Evolutionary conservation across 2,888 invertebrate genomes (phyloP).

Genomic region (Fabriciana adippe): DNA sequence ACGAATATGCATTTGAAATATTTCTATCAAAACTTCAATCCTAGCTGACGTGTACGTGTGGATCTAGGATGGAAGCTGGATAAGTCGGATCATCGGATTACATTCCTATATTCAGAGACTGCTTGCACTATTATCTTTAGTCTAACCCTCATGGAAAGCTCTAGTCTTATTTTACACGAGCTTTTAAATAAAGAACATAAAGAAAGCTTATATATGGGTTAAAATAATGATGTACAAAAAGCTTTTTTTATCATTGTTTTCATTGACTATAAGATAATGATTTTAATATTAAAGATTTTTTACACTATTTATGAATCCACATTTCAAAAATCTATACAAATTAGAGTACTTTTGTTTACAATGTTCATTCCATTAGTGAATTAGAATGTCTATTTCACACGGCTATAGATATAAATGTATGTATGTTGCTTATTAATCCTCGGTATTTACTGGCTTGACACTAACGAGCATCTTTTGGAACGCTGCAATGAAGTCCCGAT

Average conservation of each 20-base stretch:
- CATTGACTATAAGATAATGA: background rate
- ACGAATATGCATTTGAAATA: conserved; percentile 13
- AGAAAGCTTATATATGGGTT: conserved; percentile 10
- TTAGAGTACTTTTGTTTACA: too few relatives aligned
- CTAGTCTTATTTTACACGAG: conserved; percentile 26
- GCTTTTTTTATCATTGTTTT: background rate
- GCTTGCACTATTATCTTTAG: conserved; percentile 29
- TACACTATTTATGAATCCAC: background rate
- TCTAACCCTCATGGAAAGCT: conserved; percentile 27
- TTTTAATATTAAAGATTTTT: background rate
- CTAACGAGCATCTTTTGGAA: too few relatives aligned
- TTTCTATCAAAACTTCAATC: conserved; percentile 22
- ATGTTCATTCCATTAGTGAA: too few relatives aligned
- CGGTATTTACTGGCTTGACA: too few relatives aligned
- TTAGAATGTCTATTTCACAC: too few relatives aligned
- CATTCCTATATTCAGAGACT: conserved; percentile 31
- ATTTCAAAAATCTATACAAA: background rate
- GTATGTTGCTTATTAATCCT: too few relatives aligned
- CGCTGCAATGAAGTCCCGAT: too few relatives aligned
- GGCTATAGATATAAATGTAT: too few relatives aligned
- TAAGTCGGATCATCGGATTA: conserved; percentile 34
- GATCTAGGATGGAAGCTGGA: conserved; percentile 29
- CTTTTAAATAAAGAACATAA: conserved; percentile 21
- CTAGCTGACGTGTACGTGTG: conserved; percentile 16
- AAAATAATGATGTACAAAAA: background rate